Evolutionary conservation across 2,797 vertebrate genomes (phyloP), one percentile per base, ranked within the genome.

Genomic region (Acropternis orthonyx): DNA sequence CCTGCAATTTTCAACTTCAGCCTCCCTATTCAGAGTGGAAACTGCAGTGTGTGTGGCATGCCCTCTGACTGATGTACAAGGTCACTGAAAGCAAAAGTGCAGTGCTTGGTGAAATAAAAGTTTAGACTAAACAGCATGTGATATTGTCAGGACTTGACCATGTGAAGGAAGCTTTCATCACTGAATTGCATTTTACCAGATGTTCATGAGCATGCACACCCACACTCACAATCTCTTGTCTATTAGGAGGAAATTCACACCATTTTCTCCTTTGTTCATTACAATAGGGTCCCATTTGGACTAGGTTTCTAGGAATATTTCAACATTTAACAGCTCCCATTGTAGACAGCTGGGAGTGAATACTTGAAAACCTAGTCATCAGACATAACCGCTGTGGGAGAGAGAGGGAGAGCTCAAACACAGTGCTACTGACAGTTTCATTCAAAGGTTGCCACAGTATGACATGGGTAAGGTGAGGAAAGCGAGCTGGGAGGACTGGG

Each of bases 91-190:
- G 85, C 66, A 89, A 52, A 81, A 85, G 67, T 32, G 63, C 41
- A 91, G 74, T 55, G 52, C 80, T 93, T 86, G 51, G 66, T 91
- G 88, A 95, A 96, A 94, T 88, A 63, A n/a, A 89, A 81, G 69
- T 92, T 92, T 56, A 95, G 89, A 49, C 85, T 93, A 82, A 95
- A 94, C 44, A 86, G 52, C 28, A 39, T 36, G 71, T 65, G 89
- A 88, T 85, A 74, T n/a, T 85, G 49, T 81, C 18, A 46, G 74
- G 79, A 58, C 69, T 92, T 62, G 66, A 63, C 48, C 55, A 66
- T 1, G 6, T 55, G 85, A 93, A 91, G 73, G 79, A 90, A 93
- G 80, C 71, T 95, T 94, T 97, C 93, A 91, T 79, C 88, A 92
- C 85, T 72, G 59, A 41, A 48, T 20, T 1, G 1, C 32, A 21